A percentile compares a stretch with the other conserved stretches of the same genome.
These are phyloP conservation scores for Patella depressa DNA, from an alignment of 2,888 invertebrate genomes.

Conservation along the genomic window DNA sequence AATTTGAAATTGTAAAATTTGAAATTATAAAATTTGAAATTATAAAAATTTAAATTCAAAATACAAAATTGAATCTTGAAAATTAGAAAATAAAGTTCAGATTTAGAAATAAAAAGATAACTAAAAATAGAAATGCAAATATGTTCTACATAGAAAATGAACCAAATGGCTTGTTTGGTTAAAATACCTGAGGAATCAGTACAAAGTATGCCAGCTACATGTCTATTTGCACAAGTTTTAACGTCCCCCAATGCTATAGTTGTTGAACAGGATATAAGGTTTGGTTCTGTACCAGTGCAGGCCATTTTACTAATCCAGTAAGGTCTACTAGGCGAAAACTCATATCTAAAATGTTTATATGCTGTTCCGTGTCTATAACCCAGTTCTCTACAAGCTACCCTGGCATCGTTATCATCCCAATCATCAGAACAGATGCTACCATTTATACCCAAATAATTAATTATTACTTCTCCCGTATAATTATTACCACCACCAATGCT, in stretches of 20 bases:
- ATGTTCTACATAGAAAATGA: too few relatives aligned
- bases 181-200: conserved; percentile 49
- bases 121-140: too few relatives aligned
- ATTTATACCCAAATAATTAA: conserved; percentile 49
- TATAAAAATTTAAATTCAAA: too few relatives aligned
- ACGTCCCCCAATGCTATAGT: conserved; percentile 44
- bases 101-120: too few relatives aligned
- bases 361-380: conserved; percentile 56
- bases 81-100: too few relatives aligned
- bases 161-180: not conserved
- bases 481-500: conserved; percentile 44
- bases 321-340: conserved; percentile 63
- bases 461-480: conserved; percentile 53
- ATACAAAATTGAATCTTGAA: too few relatives aligned
- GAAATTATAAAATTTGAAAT: too few relatives aligned
- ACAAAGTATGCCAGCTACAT: conserved; percentile 59
- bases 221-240: conserved; percentile 41
- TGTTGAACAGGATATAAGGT: conserved; percentile 48
- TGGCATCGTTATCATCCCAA: conserved; percentile 56
- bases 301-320: conserved; percentile 75
- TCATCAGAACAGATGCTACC: conserved; percentile 58
- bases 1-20: too few relatives aligned
- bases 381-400: conserved; percentile 53
- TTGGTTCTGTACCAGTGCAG: conserved; percentile 54
- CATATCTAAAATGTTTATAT: conserved; percentile 55